Conservation (phyloP, 2,113 vertebrate species). For the Rana temporaria region DNA sequence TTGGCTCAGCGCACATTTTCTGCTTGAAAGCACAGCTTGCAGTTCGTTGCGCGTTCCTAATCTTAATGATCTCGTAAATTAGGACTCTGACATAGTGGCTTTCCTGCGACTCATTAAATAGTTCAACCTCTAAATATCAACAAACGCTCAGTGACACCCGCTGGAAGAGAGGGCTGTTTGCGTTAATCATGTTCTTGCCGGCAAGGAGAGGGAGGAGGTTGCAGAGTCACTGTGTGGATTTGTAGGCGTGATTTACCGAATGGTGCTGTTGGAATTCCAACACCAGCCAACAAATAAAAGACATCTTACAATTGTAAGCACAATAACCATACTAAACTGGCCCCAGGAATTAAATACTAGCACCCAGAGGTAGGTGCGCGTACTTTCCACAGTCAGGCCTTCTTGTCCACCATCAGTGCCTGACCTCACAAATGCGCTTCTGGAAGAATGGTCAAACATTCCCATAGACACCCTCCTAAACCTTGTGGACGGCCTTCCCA, state of each 20-base stretch:
- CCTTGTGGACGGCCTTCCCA: too few relatives aligned
- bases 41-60: conserved; percentile 1
- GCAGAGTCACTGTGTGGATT: neutral
- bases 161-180: neutral
- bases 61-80: conserved; percentile 31
- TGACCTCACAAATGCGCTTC: too few relatives aligned
- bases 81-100: conserved; percentile 3
- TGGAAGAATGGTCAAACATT: too few relatives aligned
- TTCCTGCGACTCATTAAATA: conserved; percentile 23
- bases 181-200: neutral
- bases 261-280: too few relatives aligned
- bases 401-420: too few relatives aligned
- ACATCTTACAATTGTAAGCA: too few relatives aligned
- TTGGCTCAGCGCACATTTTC: neutral
- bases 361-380: too few relatives aligned
- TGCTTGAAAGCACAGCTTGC: neutral
- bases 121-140: conserved; percentile 43
- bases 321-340: too few relatives aligned
- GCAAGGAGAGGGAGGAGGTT: neutral
- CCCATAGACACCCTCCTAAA: too few relatives aligned
- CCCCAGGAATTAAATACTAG: too few relatives aligned
- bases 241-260: neutral
- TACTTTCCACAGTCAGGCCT: too few relatives aligned
- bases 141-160: neutral
- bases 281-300: too few relatives aligned